A percentile compares a stretch with the other conserved stretches of the same genome.
Evolutionary conservation across 2,888 invertebrate genomes (phyloP).

Genomic region (Mythimna pallens): DNA sequence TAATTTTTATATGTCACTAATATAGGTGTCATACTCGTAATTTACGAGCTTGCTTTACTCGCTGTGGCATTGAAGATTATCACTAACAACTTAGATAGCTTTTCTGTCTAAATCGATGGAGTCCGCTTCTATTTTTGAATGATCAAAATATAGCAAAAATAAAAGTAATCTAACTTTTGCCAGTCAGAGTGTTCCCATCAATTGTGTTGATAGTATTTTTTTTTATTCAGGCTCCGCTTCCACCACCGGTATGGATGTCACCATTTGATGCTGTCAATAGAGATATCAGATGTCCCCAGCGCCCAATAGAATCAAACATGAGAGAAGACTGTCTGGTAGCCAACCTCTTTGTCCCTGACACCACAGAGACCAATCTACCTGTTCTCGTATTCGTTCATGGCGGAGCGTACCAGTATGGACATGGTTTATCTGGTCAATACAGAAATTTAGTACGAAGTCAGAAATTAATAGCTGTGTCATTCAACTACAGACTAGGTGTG

Average conservation of each 20-base stretch:
- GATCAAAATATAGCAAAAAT: not conserved
- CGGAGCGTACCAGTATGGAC: slow-evolving; percentile 81
- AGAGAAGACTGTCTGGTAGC: slow-evolving; percentile 79
- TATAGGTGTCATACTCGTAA: too few species aligned
- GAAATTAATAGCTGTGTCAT: slow-evolving; percentile 73
- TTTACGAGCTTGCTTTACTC: too few species aligned
- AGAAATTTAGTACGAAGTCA: slow-evolving; percentile 68
- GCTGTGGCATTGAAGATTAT: too few species aligned
- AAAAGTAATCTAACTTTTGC: not conserved
- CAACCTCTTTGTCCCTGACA: slow-evolving; percentile 78
- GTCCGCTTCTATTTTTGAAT: too few species aligned
- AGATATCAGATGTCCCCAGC: slow-evolving; percentile 70
- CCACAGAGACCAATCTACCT: slow-evolving; percentile 71
- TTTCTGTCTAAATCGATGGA: too few species aligned
- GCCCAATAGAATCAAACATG: slow-evolving; percentile 26
- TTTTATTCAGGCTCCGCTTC: slow-evolving; percentile 70
- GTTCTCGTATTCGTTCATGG: slow-evolving; percentile 84
- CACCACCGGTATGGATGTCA: slow-evolving; percentile 68
- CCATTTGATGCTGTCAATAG: slow-evolving; percentile 68
- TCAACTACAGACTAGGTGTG: slow-evolving; percentile 76
- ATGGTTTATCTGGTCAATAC: slow-evolving; percentile 68
- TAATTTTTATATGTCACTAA: too few species aligned
- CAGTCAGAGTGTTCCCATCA: not conserved
- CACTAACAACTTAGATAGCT: too few species aligned
- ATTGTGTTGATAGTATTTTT: not conserved